Evolutionary conservation across 1,140 invertebrate species (phyloP), one percentile per base, ranked within the genome.

Genomic region (Mactra quadrangularis): DNA sequence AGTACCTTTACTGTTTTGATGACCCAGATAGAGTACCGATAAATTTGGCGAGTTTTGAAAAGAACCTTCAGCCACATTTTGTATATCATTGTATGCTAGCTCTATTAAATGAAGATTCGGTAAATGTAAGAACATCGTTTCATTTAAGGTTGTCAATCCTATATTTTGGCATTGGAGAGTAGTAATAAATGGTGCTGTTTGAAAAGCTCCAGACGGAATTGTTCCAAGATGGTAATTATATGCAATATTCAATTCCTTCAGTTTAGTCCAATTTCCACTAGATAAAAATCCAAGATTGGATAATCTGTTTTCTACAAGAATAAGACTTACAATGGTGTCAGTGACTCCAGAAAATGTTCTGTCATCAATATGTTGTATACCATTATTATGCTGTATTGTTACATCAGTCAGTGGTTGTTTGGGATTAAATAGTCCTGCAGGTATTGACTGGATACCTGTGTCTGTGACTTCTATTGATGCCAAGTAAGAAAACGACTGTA

Each of bases 151-250:
- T 15, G 95, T 94, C 82, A 99, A 91, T 7, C 97, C 97, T 94
- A 98, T 98, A 50, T 97, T 97, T 90, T 98, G 97, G 70, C 98
- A 94, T 11, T 97, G 97, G 41, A 98, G 92, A 41, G 98, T 93
- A 0, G 97, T 97, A 83, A 98, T 95, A 22, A 96, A 95, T 3
- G 95, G 96, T 92, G 97, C 97, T 52, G 95, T 96, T 83, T 94
- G 57, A 89, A 99, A 98, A 0, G 96, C 96, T 70, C 96, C 95
- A 50, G 94, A 90, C 11, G 97, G 97, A 82, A 99, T 90, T 86
- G 95, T 95, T 22, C 96, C 96, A 81, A 98, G 94, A 68, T 60
- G 94, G 15, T 50, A 31, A 94, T 98, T 99, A 92, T 98, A 98
- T 55, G 97, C 97, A 84, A 98, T 96, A 89, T 98, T 97, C 76